phyloP scores from a whole-genome alignment of 2,888 invertebrate species.

The Lottia scabra region DNA sequence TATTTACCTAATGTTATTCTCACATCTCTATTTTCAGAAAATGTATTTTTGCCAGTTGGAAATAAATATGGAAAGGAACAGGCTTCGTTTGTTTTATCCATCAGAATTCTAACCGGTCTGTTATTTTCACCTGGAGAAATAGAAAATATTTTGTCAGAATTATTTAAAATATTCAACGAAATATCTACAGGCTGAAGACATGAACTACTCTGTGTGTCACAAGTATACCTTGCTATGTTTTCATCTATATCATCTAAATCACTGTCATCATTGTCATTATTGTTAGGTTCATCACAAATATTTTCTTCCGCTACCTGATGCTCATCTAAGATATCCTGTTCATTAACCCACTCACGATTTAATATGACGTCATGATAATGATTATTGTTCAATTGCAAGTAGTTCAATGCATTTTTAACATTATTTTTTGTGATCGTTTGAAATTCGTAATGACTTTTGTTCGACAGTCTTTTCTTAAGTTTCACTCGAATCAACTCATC shows the following conservation, averaged over 20 bases:
- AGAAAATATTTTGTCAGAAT: constrained; percentile 19
- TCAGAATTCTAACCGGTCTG: constrained; percentile 13
- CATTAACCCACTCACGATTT: no score
- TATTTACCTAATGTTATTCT: constrained; percentile 15
- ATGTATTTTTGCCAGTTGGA: constrained; percentile 10
- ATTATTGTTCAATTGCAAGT: no score
- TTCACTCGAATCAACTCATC: no score
- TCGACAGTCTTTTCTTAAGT: no score
- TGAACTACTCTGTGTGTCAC: constrained; percentile 22
- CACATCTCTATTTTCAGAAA: constrained; percentile 3
- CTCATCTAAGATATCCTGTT: no score
- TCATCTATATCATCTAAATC: not conserved
- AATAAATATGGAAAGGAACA: constrained; percentile 25
- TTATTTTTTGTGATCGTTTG: no score
- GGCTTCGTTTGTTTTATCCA: constrained; percentile 19
- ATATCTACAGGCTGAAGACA: constrained; percentile 22
- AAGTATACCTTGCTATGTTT: not conserved
- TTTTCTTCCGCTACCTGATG: no score
- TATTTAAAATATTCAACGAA: constrained; percentile 16
- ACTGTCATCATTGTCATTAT: not conserved
- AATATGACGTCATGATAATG: no score
- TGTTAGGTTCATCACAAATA: no score
- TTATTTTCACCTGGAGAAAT: constrained; percentile 19
- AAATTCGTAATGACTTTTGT: no score
- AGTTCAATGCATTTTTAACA: no score